Percentiles rank a stretch among this genome's conserved stretches.
Evolutionary conservation across 2,888 invertebrate species (phyloP).

Genomic region (Arge pagana): DNA sequence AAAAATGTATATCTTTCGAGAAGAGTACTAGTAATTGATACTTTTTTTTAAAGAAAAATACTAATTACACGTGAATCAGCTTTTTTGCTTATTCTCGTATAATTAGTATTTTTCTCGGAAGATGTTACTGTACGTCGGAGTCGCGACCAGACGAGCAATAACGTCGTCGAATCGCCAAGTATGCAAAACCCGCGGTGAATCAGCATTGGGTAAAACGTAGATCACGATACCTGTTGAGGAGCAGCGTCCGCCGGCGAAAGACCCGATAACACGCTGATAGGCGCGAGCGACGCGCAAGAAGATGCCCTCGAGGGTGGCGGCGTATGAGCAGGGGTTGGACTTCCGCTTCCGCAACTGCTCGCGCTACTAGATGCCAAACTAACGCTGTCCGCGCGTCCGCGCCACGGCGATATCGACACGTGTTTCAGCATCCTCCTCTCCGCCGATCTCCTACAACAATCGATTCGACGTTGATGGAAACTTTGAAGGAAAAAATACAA

Average conservation of each 20-base stretch:
- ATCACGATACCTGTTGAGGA: slow-evolving; percentile 55
- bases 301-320: slow-evolving; percentile 56
- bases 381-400: slow-evolving; percentile 82
- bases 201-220: no score
- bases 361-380: slow-evolving; percentile 72
- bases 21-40: no score
- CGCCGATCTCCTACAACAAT: slow-evolving; percentile 15
- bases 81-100: no score
- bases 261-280: slow-evolving; percentile 51
- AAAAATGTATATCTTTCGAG: no score
- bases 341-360: slow-evolving; percentile 70
- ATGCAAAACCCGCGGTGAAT: no score
- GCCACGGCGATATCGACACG: slow-evolving; percentile 87
- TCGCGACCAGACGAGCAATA: no score
- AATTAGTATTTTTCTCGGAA: no score
- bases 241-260: slow-evolving; percentile 51
- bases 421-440: slow-evolving; percentile 77
- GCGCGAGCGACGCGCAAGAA: slow-evolving; percentile 53
- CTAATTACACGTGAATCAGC: no score
- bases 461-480: no score
- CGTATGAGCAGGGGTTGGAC: slow-evolving; percentile 74
- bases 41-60: no score
- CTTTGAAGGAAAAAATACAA: slow-evolving; percentile 24
- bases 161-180: no score
- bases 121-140: no score